Conservation (phyloP, 2,113 vertebrate species). For the Poecilia latipinna region DNA sequence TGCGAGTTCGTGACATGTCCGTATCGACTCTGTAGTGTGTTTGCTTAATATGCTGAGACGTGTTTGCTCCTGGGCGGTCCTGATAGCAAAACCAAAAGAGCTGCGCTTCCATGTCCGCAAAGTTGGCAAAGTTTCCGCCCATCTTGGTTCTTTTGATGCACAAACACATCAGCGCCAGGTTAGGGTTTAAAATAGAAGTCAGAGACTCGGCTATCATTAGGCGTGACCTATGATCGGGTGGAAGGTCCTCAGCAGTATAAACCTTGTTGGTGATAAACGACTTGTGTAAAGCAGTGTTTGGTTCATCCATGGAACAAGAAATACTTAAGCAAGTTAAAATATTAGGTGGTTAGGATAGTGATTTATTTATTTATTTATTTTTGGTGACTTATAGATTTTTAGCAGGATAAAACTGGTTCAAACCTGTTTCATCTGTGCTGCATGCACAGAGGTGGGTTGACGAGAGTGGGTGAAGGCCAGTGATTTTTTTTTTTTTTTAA, state of each 20-base stretch:
- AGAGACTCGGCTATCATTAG: not conserved
- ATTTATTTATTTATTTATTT: not conserved
- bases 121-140: not conserved
- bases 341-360: not conserved
- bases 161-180: not conserved
- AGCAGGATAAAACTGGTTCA: not conserved
- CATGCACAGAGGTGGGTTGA: no score
- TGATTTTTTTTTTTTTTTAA: no score
- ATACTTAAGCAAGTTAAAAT: not conserved
- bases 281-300: not conserved
- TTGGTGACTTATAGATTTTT: not conserved
- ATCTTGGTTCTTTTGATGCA: no score
- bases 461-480: no score
- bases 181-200: not conserved
- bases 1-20: not conserved
- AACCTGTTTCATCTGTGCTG: not conserved
- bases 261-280: not conserved
- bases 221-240: conserved; percentile 3
- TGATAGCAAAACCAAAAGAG: not conserved
- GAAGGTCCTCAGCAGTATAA: not conserved
- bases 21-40: not conserved
- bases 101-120: not conserved
- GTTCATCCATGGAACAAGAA: not conserved
- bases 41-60: conserved; percentile 11
- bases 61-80: conserved; percentile 17